phyloP scores from a whole-genome alignment of 1,140 invertebrate genomes.

The Himalopsyche phryganea region DNA sequence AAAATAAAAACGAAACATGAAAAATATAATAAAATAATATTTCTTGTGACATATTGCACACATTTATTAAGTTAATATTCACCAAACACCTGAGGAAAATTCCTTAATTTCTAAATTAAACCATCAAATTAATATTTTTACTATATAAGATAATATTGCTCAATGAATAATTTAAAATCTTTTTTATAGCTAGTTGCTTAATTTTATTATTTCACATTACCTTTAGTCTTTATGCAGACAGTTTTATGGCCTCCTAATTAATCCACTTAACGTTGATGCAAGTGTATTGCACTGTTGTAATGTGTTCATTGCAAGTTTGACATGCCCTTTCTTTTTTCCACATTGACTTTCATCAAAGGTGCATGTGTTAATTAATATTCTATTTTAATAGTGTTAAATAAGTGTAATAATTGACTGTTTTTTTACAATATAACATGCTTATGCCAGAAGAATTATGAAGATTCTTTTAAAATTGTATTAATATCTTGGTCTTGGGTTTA shows the following conservation, averaged over 20 bases:
- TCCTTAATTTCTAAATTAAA: no score
- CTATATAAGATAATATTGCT: no score
- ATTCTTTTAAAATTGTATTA: no score
- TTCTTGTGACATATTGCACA: no score
- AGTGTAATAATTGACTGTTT: not conserved
- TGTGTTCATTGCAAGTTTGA: constrained; percentile 2
- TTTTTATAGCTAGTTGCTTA: not conserved
- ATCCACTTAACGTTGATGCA: constrained; percentile 17
- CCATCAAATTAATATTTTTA: no score
- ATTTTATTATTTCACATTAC: not conserved
- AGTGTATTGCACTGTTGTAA: not conserved
- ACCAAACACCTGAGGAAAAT: no score
- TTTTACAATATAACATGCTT: no score
- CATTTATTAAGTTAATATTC: no score
- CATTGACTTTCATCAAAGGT: not conserved
- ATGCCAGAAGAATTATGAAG: no score
- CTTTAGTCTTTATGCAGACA: constrained; percentile 3
- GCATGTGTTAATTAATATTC: not conserved
- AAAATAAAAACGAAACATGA: no score
- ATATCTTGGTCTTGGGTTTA: no score
- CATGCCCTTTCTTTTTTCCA: constrained; percentile 15
- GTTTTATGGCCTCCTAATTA: constrained; percentile 17
- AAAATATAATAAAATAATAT: no score
- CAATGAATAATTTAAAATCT: not conserved
- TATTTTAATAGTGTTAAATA: not conserved